phyloP scores from a whole-genome alignment of 2,113 vertebrate genomes.

The Rutilus rutilus region DNA sequence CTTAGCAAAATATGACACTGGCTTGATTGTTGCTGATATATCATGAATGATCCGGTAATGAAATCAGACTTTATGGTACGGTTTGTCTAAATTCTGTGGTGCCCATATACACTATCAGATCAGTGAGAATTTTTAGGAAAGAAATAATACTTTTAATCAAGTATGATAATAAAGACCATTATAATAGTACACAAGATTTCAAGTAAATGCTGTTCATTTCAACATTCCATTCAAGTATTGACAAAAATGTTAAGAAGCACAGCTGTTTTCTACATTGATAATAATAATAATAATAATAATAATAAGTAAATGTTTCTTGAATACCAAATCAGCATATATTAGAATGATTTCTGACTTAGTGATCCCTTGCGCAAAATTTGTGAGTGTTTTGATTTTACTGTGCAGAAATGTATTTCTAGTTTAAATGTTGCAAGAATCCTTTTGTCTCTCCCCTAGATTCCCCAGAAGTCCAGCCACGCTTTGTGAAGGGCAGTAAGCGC shows the following conservation, averaged over 20 bases:
- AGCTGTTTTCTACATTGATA: background rate
- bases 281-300: background rate
- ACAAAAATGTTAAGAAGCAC: background rate
- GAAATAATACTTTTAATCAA: background rate
- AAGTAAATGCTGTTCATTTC: background rate
- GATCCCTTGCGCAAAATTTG: background rate
- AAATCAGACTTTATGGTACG: background rate
- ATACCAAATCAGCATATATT: background rate
- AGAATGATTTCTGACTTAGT: background rate
- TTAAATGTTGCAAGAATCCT: background rate
- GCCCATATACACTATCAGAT: background rate
- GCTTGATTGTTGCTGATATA: background rate
- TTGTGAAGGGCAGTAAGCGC: slow-evolving; percentile 89
- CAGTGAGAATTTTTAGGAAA: background rate
- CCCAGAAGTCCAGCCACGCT: slow-evolving; percentile 89
- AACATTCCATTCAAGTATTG: background rate
- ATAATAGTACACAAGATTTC: background rate
- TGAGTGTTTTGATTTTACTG: background rate
- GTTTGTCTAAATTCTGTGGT: background rate
- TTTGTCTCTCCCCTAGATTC: slow-evolving; percentile 69
- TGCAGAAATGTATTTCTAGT: background rate
- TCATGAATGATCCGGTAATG: background rate
- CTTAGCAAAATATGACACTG: background rate
- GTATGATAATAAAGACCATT: background rate
- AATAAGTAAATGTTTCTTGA: background rate